Evolutionary conservation across 1,140 invertebrate species (phyloP).

Genomic region (Philopotamus ludificatus): DNA sequence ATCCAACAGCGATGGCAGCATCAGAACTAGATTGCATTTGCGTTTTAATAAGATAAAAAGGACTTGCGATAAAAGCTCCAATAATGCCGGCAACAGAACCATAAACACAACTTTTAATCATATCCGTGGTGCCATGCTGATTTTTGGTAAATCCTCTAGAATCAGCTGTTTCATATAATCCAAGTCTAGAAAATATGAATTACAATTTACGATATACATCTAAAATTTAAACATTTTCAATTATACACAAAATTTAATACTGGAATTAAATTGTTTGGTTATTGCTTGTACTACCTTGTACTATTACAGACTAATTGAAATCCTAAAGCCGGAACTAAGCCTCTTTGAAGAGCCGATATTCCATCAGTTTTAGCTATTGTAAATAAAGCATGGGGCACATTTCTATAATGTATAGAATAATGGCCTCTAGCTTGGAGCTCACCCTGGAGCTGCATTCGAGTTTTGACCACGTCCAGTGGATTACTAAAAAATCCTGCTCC

Average conservation of each 20-base stretch:
- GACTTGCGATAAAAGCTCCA: conserved; percentile 74
- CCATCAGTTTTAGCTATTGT: conserved; percentile 62
- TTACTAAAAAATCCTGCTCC: conserved; percentile 69
- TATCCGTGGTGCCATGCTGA: conserved; percentile 67
- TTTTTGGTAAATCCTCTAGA: conserved; percentile 70
- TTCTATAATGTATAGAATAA: conserved; percentile 59
- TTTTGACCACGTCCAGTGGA: conserved; percentile 81
- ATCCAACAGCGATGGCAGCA: conserved; percentile 68
- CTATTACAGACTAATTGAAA: conserved; percentile 60
- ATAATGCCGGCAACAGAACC: conserved; percentile 71
- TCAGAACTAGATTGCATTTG: conserved; percentile 72
- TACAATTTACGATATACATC: neutral
- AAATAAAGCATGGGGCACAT: conserved; percentile 67
- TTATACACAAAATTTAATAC: neutral
- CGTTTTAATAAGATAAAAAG: conserved; percentile 82
- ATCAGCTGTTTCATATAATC: conserved; percentile 72
- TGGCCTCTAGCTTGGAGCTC: conserved; percentile 71
- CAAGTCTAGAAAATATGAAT: conserved; percentile 58
- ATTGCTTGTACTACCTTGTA: conserved; percentile 30
- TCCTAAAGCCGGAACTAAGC: conserved; percentile 76
- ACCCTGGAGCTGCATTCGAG: conserved; percentile 87
- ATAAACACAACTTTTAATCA: conserved; percentile 65
- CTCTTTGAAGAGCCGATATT: conserved; percentile 79
- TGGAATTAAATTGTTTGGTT: neutral
- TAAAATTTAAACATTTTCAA: neutral